Base-by-base conservation (phyloP, 2,797 vertebrate species). In the Cirrhinus mrigala region DNA sequence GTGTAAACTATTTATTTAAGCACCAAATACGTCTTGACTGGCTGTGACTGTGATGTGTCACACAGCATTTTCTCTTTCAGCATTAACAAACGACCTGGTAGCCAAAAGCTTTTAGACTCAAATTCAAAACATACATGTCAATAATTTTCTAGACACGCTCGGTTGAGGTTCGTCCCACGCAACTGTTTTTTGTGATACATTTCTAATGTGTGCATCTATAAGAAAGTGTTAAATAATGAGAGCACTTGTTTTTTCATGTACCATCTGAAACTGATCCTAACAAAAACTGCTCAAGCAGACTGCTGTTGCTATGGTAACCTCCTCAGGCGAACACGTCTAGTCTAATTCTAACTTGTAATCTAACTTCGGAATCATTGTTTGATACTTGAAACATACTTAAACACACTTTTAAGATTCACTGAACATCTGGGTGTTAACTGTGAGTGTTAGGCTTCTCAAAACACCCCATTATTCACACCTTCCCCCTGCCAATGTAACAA, bases 231-330 rank as follows among this genome's bases (percentile, higher is more conserved):
- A 75, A 83, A 75, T 52, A 73, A 62, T 52, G 56, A 33, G 27
- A 64, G 27, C 16, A 62, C 10, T 64, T 37, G 27, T 68, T 80
- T 52, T 29, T 80, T 52, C 20, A 66, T 50, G 27, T 80, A 52
- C 11, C 27, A 68, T 52, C 78, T 80, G 60, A 64, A 50, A 66
- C 6, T 11, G 27, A 68, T 68, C 18, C 24, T 22, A 50, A 52
- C 6, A 80, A 68, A 79, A 80, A 44, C 16, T 33, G 46, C 11
- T 46, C 60, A 33, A 68, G 79, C 79, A 79, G 58, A 27, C 78
- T 68, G 12, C 82, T 27, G 82, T 84, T 84, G 74, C 82, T 46
- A 84, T 84, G 46, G 73, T 44, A 69, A 84, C 82, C n/a, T 20
- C 82, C 71, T 54, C 73, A 77, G n/a, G 54, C 54, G 24, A 73